Evolutionary conservation across 2,888 invertebrate species (phyloP).

Genomic region (Lycocerus yunnanus): DNA sequence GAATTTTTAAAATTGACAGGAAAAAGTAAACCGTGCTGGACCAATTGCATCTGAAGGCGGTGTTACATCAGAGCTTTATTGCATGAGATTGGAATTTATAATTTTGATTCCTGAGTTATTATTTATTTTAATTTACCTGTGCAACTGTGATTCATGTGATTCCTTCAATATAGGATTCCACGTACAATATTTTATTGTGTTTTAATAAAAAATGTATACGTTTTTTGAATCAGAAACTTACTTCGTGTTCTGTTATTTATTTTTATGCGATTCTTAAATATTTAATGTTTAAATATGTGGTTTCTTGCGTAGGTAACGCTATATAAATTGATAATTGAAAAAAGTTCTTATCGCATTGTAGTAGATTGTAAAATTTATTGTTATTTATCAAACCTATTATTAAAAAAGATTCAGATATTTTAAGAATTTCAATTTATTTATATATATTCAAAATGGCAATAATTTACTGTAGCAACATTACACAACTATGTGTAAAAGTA

Average conservation of each 20-base stretch:
- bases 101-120: too few species aligned
- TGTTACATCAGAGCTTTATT: too few species aligned
- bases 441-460: not conserved
- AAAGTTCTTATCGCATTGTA: not conserved
- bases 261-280: not conserved
- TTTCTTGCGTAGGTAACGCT: too few species aligned
- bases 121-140: too few species aligned
- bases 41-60: too few species aligned
- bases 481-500: conserved; percentile 19
- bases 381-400: not conserved
- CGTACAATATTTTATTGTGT: not conserved
- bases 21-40: too few species aligned
- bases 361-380: not conserved
- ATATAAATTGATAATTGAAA: not conserved
- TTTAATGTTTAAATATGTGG: not conserved
- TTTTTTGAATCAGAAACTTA: not conserved
- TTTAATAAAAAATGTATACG: not conserved
- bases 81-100: too few species aligned
- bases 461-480: conserved; percentile 2
- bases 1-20: too few species aligned
- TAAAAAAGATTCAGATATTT: not conserved
- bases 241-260: not conserved
- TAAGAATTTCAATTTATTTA: not conserved
- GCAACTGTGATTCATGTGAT: too few species aligned
- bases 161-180: not conserved